Conservation (phyloP, 2,113 vertebrate genomes). For the Gadus macrocephalus region DNA sequence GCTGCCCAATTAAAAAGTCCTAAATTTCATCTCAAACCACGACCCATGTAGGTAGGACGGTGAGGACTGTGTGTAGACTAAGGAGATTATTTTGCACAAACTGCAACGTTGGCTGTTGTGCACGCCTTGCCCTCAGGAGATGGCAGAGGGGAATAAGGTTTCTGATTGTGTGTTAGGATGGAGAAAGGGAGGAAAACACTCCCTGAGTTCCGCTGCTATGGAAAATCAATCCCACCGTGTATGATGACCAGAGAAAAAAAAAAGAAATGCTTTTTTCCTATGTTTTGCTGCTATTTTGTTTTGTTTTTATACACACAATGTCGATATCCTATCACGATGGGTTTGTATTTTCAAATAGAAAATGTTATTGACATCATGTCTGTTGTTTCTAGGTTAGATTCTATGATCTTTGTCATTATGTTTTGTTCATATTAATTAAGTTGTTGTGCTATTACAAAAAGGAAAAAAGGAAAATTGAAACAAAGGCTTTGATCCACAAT, state of each 20-base stretch:
- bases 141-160: conserved; percentile 63
- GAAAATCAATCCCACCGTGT: conserved; percentile 82
- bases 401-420: conserved; percentile 66
- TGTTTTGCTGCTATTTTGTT: conserved; percentile 96
- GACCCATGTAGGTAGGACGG: conserved; percentile 45
- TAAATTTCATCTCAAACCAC: conserved; percentile 40
- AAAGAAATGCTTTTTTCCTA: conserved; percentile 84
- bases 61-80: conserved; percentile 55
- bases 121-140: conserved; percentile 27
- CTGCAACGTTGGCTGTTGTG: conserved; percentile 48
- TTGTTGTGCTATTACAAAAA: conserved; percentile 91
- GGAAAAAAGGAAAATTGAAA: conserved; percentile 76
- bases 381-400: conserved; percentile 82
- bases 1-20: conserved; percentile 11
- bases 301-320: conserved; percentile 74
- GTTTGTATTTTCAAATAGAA: conserved; percentile 95
- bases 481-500: conserved; percentile 84
- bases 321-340: conserved; percentile 92
- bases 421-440: conserved; percentile 77
- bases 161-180: conserved; percentile 77
- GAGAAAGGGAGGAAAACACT: conserved; percentile 72
- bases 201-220: conserved; percentile 90
- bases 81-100: conserved; percentile 73
- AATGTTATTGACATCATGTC: conserved; percentile 84
- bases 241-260: conserved; percentile 67